Percentiles rank a stretch among this genome's conserved stretches.
These are phyloP conservation scores for Clarias batrachus DNA, from an alignment of 2,113 vertebrate species.

Conservation along the genomic window DNA sequence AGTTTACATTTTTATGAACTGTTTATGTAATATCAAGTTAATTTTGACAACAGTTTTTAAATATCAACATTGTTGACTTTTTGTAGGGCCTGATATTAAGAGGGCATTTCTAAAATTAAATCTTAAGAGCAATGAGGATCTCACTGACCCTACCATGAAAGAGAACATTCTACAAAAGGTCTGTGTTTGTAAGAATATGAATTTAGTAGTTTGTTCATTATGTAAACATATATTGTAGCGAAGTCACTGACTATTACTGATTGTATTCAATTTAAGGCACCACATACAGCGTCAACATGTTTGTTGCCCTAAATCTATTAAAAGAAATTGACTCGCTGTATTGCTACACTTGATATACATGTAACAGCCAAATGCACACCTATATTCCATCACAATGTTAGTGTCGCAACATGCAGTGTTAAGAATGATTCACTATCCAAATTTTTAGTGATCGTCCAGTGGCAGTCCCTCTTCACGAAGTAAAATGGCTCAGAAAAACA, in stretches of 20 bases:
- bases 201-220: background rate
- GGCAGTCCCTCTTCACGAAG: no score
- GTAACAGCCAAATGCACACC: no score
- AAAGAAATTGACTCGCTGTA: background rate
- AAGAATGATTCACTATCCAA: no score
- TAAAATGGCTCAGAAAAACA: no score
- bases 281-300: no score
- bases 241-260: background rate
- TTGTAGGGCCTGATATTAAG: background rate
- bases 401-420: no score
- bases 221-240: background rate
- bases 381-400: no score
- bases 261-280: background rate
- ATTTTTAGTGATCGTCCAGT: no score
- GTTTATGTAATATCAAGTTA: background rate
- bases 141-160: background rate
- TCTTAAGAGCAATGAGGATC: background rate
- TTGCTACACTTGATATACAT: no score
- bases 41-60: background rate
- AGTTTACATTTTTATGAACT: background rate
- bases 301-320: background rate
- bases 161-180: slow-evolving; percentile 5
- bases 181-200: no score
- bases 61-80: background rate
- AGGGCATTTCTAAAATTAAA: background rate